phyloP scores from a whole-genome alignment of 2,113 vertebrate species.

The Chloropsis hardwickii region DNA sequence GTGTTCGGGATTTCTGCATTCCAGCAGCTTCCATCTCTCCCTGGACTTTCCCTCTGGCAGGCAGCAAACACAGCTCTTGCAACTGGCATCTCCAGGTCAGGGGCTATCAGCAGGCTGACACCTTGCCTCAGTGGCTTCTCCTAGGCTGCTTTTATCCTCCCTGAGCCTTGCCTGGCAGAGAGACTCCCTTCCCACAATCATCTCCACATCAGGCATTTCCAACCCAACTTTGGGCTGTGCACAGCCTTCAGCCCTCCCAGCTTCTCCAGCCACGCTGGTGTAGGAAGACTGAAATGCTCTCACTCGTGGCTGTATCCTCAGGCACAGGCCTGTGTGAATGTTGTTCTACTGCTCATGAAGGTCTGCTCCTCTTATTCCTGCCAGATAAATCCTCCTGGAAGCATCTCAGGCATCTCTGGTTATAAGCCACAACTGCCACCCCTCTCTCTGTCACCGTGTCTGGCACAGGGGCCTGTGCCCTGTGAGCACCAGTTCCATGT shows the following conservation, averaged over 20 bases:
- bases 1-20: not conserved
- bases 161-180: not conserved
- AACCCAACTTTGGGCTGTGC: not conserved
- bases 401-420: not conserved
- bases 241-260: not conserved
- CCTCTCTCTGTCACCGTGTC: not conserved
- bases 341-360: not conserved
- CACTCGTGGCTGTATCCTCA: not conserved
- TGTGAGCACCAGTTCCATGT: accelerated
- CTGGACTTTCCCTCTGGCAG: not conserved
- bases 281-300: not conserved
- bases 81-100: not conserved
- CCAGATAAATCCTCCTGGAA: not conserved
- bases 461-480: not conserved
- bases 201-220: not conserved
- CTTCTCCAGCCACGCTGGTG: not conserved
- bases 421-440: not conserved
- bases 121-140: not conserved
- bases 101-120: not conserved
- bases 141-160: not conserved
- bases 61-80: not conserved
- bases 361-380: not conserved
- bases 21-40: not conserved
- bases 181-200: not conserved
- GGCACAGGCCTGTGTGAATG: accelerated